Base-by-base conservation (phyloP, 2,797 vertebrate genomes). In the Gastrophryne carolinensis region DNA sequence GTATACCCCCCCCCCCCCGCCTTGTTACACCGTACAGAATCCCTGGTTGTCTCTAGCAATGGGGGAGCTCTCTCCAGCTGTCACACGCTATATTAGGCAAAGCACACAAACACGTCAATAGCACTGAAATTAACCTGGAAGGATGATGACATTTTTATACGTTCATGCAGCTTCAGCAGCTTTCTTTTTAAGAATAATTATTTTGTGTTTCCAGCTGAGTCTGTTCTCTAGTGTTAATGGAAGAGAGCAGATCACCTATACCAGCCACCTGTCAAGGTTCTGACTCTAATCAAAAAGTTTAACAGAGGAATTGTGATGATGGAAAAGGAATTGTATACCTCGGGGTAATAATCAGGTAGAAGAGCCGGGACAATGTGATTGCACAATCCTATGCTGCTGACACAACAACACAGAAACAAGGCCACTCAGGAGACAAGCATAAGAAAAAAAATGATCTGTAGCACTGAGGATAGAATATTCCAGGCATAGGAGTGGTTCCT, bases 111-210 rank as follows among this genome's bases (percentile, higher is more conserved):
- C 17, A 11, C 10, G 19, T 3, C 10, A 44, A 56, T 50, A 64
- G 64, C n/a, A 77, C 49, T 47, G 54, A 75, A 62, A 75, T 75
- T 54, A 75, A 47, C 57, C 34, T 57, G 19, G 56, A 53, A 52
- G 64, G 65, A 19, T 61, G 39, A 58, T 77, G 52, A 64, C 67
- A 77, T 77, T 77, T 70, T 65, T 66, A 30, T 71, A 77, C 50
- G 64, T 77, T 11, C 26, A 2, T 71, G 58, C 50, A 50, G 58
- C 71, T 71, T 70, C 47, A 6, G 27, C 50, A 37, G 58, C 74
- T 71, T 71, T 50, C 35, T 47, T 50, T 58, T 27, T 53, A 64
- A 71, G 60, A 67, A 71, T 71, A 64, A 71, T 77, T 77, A 52
- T 71, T 57, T 71, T 71, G 49, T 37, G 49, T 37, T 35, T 54